These are phyloP conservation scores for Drosophila aldrichi DNA, from an alignment of 2,888 invertebrate genomes.

Conservation along the genomic window DNA sequence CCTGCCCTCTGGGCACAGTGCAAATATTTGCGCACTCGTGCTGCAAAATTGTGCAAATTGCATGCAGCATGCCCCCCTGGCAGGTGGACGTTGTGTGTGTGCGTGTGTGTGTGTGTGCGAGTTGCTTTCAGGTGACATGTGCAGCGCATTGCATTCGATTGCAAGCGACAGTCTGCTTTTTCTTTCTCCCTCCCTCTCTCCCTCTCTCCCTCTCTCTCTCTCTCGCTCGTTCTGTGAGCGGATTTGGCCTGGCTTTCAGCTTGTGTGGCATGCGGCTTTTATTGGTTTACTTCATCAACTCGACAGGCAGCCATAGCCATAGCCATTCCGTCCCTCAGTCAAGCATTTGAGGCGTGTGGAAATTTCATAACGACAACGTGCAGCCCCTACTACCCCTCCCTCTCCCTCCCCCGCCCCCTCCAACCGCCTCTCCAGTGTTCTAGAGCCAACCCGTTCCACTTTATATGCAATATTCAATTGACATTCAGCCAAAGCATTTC, in stretches of 20 bases:
- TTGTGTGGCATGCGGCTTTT: slow-evolving; percentile 74
- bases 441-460: slow-evolving; percentile 24
- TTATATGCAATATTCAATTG: slow-evolving; percentile 81
- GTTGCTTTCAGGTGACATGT: slow-evolving; percentile 72
- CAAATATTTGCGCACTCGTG: slow-evolving; percentile 78
- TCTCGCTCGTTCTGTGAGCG: slow-evolving; percentile 27
- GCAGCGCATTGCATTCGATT: slow-evolving; percentile 63
- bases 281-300: slow-evolving; percentile 82
- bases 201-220: not conserved
- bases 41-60: slow-evolving; percentile 82
- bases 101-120: slow-evolving; percentile 1
- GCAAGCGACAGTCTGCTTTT: slow-evolving; percentile 37
- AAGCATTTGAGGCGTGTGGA: slow-evolving; percentile 70
- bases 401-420: not conserved
- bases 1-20: slow-evolving; percentile 10
- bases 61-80: slow-evolving; percentile 62
- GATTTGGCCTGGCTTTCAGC: slow-evolving; percentile 76
- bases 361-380: slow-evolving; percentile 75
- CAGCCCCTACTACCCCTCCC: not conserved
- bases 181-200: not conserved
- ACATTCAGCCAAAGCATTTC: slow-evolving; percentile 74
- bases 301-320: slow-evolving; percentile 56
- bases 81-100: slow-evolving; percentile 9
- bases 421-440: not conserved
- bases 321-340: slow-evolving; percentile 41